Evolutionary conservation across 2,888 invertebrate species (phyloP).

Genomic region (Acanthosepion pharaonis): DNA sequence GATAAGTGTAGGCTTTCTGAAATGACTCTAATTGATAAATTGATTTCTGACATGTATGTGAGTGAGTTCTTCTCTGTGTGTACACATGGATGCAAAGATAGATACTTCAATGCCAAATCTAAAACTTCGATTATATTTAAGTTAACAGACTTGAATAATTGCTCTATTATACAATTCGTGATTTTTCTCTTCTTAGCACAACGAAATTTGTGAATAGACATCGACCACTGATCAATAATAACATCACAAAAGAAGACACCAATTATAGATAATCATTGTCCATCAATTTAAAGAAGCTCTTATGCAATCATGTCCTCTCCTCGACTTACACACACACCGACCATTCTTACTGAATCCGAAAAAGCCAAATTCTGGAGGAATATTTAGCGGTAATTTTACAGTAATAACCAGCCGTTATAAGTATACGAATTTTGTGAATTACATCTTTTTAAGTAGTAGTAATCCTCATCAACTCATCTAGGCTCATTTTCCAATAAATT

Average conservation of each 20-base stretch:
- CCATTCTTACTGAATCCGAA: too few species aligned
- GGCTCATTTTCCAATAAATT: too few species aligned
- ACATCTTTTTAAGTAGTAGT: too few species aligned
- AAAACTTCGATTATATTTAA: conserved; percentile 10
- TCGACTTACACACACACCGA: too few species aligned
- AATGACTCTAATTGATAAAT: background rate
- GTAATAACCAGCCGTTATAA: too few species aligned
- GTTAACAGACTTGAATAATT: conserved; percentile 33
- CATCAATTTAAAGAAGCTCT: conserved; percentile 2
- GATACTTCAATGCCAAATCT: background rate
- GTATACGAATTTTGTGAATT: too few species aligned
- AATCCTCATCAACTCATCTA: too few species aligned
- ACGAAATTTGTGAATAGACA: background rate
- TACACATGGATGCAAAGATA: background rate
- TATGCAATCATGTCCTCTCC: background rate
- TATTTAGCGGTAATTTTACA: too few species aligned
- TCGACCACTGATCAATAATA: background rate
- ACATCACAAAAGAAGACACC: background rate
- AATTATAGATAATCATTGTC: conserved; percentile 33
- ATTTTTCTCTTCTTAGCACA: background rate
- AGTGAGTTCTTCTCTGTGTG: background rate
- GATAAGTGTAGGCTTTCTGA: background rate
- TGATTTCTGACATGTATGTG: background rate
- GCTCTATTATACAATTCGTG: background rate
- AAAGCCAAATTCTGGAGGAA: too few species aligned